phyloP scores from a whole-genome alignment of 2,113 vertebrate species.

The Conger conger region DNA sequence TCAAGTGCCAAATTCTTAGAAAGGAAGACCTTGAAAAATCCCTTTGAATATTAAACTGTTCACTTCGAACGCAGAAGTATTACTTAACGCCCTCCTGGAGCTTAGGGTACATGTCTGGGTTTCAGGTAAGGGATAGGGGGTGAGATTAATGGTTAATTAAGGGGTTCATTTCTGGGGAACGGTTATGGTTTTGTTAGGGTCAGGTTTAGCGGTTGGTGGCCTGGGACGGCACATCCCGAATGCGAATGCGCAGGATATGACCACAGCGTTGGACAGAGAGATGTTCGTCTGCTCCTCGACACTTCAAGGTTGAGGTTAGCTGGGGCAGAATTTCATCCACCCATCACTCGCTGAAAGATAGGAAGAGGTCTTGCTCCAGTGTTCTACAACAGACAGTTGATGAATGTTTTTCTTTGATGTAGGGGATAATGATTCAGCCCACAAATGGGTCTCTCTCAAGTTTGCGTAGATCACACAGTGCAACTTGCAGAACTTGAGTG shows the following conservation, averaged over 20 bases:
- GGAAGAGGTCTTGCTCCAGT: neutral
- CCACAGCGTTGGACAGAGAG: neutral
- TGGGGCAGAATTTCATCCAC: neutral
- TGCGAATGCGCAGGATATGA: neutral
- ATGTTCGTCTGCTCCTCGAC: neutral
- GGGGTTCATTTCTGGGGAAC: neutral
- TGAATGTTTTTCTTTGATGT: constrained; percentile 5
- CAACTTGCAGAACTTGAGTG: constrained; percentile 4
- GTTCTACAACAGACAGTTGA: neutral
- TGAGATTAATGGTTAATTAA: neutral
- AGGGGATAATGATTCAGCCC: constrained; percentile 1
- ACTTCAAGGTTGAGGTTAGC: constrained; percentile 4
- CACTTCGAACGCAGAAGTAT: neutral
- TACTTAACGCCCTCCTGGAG: neutral
- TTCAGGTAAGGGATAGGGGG: neutral
- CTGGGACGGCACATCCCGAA: neutral
- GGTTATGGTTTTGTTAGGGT: neutral
- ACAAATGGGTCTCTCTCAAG: neutral
- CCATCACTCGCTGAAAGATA: neutral
- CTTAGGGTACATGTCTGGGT: neutral
- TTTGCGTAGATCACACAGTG: neutral
- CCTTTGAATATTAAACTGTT: neutral
- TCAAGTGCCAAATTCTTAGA: neutral
- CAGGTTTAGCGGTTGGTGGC: neutral
- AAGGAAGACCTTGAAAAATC: neutral